phyloP scores from a whole-genome alignment of 2,113 vertebrate species.

The Astur gentilis region DNA sequence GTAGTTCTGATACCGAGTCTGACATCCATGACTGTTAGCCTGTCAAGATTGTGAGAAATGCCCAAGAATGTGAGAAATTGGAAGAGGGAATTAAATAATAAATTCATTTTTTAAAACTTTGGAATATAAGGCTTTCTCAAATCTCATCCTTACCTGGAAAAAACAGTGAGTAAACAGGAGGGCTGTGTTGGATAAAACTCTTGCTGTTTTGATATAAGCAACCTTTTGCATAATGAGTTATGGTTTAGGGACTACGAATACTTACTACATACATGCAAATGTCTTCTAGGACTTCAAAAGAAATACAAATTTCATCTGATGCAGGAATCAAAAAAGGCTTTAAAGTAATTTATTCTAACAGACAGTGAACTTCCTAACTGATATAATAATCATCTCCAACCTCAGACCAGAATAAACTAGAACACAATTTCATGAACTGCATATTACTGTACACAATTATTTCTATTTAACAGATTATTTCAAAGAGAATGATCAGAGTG shows the following conservation, averaged over 20 bases:
- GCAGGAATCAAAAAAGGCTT: not conserved
- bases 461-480: slow-evolving; percentile 69
- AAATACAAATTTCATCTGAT: not conserved
- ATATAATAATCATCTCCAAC: not conserved
- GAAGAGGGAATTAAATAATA: not conserved
- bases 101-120: not conserved
- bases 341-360: not conserved
- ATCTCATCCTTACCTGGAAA: not conserved
- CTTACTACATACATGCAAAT: not conserved
- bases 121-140: not conserved
- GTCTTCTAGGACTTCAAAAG: not conserved
- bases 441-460: slow-evolving; percentile 30
- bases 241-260: not conserved
- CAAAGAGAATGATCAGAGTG: slow-evolving; percentile 67
- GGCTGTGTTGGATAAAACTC: not conserved
- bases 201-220: not conserved
- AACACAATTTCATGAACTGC: not conserved
- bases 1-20: not conserved
- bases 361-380: not conserved
- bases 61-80: not conserved
- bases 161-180: not conserved
- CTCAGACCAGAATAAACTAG: not conserved
- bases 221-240: not conserved
- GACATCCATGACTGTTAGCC: not conserved
- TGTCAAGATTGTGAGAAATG: not conserved